These are phyloP conservation scores for Drosophila repleta DNA, from an alignment of 1,140 invertebrate genomes.

Conservation along the genomic window DNA sequence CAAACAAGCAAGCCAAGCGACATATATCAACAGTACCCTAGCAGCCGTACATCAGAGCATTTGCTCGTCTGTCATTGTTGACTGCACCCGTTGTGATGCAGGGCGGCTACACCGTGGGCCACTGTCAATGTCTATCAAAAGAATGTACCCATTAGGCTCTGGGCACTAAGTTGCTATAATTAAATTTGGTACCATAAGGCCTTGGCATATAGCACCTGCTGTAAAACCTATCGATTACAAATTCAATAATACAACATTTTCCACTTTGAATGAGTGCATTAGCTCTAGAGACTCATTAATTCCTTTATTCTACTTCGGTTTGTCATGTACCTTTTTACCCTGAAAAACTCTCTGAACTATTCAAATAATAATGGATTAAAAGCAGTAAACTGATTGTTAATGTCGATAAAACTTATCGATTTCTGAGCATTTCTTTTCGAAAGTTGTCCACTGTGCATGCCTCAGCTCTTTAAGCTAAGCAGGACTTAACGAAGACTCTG, in stretches of 20 bases:
- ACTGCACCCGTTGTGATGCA: slow-evolving; percentile 69
- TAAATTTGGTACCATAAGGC: too few species aligned
- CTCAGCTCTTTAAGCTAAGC: slow-evolving; percentile 54
- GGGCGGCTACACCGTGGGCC: slow-evolving; percentile 51
- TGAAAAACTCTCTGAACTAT: too few species aligned
- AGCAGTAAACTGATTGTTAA: background rate
- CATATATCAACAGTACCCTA: slow-evolving; percentile 72
- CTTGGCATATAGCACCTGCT: too few species aligned
- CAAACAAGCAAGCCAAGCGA: slow-evolving; percentile 75
- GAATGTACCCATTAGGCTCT: background rate
- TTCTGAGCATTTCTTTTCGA: background rate
- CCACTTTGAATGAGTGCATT: too few species aligned
- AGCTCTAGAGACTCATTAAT: too few species aligned
- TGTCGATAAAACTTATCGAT: background rate
- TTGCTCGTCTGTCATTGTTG: slow-evolving; percentile 82
- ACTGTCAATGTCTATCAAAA: background rate
- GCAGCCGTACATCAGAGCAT: slow-evolving; percentile 70
- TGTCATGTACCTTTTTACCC: too few species aligned
- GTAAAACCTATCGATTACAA: too few species aligned
- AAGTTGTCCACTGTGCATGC: slow-evolving; percentile 38
- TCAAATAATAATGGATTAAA: too few species aligned
- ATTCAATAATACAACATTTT: too few species aligned
- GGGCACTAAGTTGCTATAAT: too few species aligned
- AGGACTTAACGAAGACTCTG: slow-evolving; percentile 52
- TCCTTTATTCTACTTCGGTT: too few species aligned